Conservation (phyloP, 2,113 vertebrate species). For the Chionis minor region DNA sequence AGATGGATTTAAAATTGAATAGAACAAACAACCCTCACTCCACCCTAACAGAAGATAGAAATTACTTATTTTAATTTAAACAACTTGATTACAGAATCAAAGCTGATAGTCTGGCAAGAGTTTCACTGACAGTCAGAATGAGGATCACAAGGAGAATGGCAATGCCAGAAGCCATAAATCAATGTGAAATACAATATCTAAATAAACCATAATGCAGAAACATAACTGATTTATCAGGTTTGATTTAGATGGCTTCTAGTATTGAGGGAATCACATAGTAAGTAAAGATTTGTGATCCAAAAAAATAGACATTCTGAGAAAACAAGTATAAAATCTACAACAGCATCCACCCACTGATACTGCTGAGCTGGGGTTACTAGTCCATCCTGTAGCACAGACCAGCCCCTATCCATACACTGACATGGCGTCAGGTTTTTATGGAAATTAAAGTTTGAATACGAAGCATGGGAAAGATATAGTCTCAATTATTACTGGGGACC, state of each 20-base stretch:
- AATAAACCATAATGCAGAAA: background rate
- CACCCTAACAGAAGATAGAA: background rate
- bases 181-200: background rate
- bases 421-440: background rate
- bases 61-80: conserved; percentile 21
- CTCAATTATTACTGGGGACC: background rate
- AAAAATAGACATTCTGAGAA: background rate
- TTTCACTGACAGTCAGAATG: background rate
- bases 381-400: background rate
- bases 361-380: background rate
- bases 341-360: background rate
- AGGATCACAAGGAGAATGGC: background rate
- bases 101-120: background rate
- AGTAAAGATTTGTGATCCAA: background rate
- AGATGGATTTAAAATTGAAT: conserved; percentile 8
- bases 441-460: background rate
- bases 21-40: background rate
- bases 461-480: background rate
- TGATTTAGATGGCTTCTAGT: background rate
- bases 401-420: background rate
- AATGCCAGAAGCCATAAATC: background rate
- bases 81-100: conserved; percentile 14
- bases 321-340: background rate
- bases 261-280: background rate
- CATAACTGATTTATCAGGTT: background rate